Evolutionary conservation across 1,140 invertebrate species (phyloP).

Genomic region (Cydia strobilella): DNA sequence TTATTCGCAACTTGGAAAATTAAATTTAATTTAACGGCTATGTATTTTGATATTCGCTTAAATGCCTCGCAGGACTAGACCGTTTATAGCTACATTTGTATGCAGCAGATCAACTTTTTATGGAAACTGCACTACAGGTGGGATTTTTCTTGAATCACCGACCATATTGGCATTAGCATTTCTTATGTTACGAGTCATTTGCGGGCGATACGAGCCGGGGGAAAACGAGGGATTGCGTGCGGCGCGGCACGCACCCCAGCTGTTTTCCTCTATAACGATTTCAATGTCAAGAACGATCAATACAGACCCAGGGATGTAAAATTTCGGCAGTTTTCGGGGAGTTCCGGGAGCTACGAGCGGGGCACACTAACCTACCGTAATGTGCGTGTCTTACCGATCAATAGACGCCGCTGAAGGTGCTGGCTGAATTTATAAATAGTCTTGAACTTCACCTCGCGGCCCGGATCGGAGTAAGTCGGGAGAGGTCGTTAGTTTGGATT

Average conservation of each 20-base stretch:
- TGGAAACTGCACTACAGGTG: neutral
- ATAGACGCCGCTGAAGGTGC: slow-evolving; percentile 69
- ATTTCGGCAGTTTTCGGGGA: slow-evolving; percentile 70
- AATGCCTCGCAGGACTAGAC: neutral
- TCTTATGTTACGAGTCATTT: neutral
- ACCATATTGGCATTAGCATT: neutral
- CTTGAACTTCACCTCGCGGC: slow-evolving; percentile 75
- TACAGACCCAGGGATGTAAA: slow-evolving; percentile 74
- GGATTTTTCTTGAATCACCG: slow-evolving; percentile 11
- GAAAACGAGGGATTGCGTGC: slow-evolving; percentile 53
- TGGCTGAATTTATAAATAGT: slow-evolving; percentile 75
- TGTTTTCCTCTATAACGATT: slow-evolving; percentile 80
- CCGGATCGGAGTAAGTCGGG: slow-evolving; percentile 62
- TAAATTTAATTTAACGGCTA: slow-evolving; percentile 40
- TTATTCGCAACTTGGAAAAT: slow-evolving; percentile 41
- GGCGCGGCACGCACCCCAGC: slow-evolving; percentile 69
- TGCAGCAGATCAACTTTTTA: slow-evolving; percentile 33
- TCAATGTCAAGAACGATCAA: slow-evolving; percentile 82
- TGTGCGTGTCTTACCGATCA: slow-evolving; percentile 75
- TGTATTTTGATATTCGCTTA: neutral
- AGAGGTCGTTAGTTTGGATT: slow-evolving; percentile 49
- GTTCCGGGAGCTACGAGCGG: slow-evolving; percentile 70
- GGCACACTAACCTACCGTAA: slow-evolving; percentile 78
- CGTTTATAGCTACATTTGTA: slow-evolving; percentile 40
- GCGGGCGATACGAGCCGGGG: slow-evolving; percentile 31